Percentiles rank a stretch among this genome's conserved stretches.
Evolutionary conservation across 2,888 invertebrate species (phyloP).

Genomic region (Tupiocoris notatus): DNA sequence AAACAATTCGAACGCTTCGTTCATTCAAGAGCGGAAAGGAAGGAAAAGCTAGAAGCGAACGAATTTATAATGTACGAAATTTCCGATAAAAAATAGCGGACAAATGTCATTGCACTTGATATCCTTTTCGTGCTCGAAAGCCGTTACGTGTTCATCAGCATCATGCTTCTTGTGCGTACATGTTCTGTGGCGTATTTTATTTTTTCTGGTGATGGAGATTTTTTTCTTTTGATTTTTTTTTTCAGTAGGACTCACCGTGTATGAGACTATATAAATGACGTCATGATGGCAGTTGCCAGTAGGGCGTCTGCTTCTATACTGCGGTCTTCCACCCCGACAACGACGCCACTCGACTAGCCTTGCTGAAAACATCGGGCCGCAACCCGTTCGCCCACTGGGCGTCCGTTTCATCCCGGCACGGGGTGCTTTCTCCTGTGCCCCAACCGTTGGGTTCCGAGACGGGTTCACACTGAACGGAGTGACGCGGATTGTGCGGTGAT

Average conservation of each 20-base stretch:
- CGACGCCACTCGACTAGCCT: slow-evolving; percentile 40
- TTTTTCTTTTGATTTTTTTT: neutral
- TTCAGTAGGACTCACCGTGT: slow-evolving; percentile 29
- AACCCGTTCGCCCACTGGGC: neutral
- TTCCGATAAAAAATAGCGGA: neutral
- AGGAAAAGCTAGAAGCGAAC: neutral
- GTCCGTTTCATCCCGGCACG: neutral
- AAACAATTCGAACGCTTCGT: too few species aligned
- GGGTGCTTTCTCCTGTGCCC: neutral
- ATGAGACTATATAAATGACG: slow-evolving; percentile 41
- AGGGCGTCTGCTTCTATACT: slow-evolving; percentile 41
- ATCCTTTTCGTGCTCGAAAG: neutral
- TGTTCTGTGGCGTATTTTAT: neutral
- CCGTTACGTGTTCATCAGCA: neutral
- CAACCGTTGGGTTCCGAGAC: too few species aligned
- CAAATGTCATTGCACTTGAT: neutral
- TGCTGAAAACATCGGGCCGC: slow-evolving; percentile 22
- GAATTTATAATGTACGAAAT: neutral
- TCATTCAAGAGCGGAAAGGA: too few species aligned
- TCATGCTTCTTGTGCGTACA: neutral
- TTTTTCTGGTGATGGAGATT: neutral
- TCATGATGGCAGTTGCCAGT: slow-evolving; percentile 42
- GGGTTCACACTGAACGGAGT: too few species aligned
- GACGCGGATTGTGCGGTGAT: too few species aligned
- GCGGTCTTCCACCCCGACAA: slow-evolving; percentile 21